Evolutionary conservation across 1,140 invertebrate genomes (phyloP), one percentile per base, ranked within the genome.

Genomic region (Stegodyphus dumicola): DNA sequence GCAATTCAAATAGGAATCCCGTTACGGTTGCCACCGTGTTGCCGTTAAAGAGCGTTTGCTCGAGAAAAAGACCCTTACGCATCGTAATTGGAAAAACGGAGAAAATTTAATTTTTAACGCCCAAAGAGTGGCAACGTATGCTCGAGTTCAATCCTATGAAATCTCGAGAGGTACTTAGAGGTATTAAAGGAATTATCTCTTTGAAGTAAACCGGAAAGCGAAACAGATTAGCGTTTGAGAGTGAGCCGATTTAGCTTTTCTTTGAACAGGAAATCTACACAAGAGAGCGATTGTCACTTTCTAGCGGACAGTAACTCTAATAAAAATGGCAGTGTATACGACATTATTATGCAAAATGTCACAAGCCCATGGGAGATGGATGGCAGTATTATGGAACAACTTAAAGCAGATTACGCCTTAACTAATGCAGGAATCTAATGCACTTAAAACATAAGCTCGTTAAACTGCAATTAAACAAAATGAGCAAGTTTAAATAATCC

Each of bases 21-120:
- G 48, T 71, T 51, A 71, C 48, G 69, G 33, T 33, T 71, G 5
- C 66, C 66, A 10, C 7, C 15, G 18, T n/a, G 18, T 9, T 17
- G 18, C 18, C 66, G 66, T 18, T 67, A 18, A n/a, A 17, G 66
- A n/a, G 66, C 66, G 18, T 67, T 67, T 67, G 18, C 9, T n/a
- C 66, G 9, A n/a, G 66, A 67, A 67, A 67, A 67, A 67, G 9
- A 67, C 18, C 18, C 66, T 18, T 67, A 67, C 18, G 15, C 9
- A n/a, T 18, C 9, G 66, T 67, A 67, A 67, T 67, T 17, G 66
- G 66, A 67, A 67, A 67, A 67, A 67, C 18, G 66, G 6, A 7
- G 18, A 9, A 67, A 67, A 67, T 67, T 18, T 67, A 33, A 60
- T 60, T 60, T 60, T 60, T 60, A 60, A 60, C 56, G 56, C 56